Conservation (phyloP, 23 tunicate species). For the Styela clava region DNA sequence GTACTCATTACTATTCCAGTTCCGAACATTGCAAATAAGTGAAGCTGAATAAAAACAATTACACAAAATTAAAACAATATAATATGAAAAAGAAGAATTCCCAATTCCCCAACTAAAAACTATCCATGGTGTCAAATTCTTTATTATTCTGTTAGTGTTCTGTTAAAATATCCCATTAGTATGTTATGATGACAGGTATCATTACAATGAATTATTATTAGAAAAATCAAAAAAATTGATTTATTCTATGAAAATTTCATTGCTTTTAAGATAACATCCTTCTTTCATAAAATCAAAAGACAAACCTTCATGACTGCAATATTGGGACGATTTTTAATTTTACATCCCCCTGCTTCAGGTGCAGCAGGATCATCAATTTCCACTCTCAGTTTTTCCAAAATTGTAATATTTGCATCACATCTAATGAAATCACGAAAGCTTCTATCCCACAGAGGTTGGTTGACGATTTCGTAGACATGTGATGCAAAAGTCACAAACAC, state of each 20-base stretch:
- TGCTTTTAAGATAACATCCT: too few species aligned
- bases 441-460: conserved; percentile 74
- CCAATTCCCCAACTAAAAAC: too few species aligned
- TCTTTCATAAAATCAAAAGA: too few species aligned
- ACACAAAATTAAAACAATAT: too few species aligned
- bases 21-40: conserved; percentile 72
- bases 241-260: too few species aligned
- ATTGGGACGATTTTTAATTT: conserved; percentile 50
- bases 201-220: too few species aligned
- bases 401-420: conserved; percentile 74
- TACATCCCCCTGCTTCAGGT: conserved; percentile 35
- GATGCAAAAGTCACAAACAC: conserved; percentile 77
- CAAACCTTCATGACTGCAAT: conserved; percentile 46
- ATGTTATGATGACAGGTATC: too few species aligned
- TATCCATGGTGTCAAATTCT: too few species aligned
- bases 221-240: too few species aligned
- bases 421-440: conserved; percentile 77
- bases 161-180: too few species aligned
- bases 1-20: conserved; percentile 83
- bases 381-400: conserved; percentile 43
- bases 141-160: too few species aligned
- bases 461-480: conserved; percentile 54
- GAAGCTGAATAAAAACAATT: conserved; percentile 26
- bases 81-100: too few species aligned
- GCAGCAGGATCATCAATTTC: conserved; percentile 44